Conservation (phyloP, 1,140 invertebrate genomes). For the Papilio machaon region DNA sequence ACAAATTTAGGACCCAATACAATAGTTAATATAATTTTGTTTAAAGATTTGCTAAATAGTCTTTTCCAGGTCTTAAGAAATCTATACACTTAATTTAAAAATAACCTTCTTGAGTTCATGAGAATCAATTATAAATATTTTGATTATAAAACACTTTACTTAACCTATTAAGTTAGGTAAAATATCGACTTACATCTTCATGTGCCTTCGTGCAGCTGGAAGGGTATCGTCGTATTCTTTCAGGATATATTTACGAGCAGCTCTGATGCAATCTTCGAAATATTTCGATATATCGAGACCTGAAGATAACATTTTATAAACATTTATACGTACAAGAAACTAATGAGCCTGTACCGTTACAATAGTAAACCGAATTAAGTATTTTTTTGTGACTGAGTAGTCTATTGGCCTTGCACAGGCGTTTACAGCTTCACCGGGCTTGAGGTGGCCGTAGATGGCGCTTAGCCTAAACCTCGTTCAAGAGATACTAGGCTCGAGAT, state of each 20-base stretch:
- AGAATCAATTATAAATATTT: not conserved
- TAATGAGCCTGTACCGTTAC: not conserved
- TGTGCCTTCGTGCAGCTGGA: slow-evolving; percentile 89
- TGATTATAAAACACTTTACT: slow-evolving; percentile 3
- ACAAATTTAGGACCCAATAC: too few species aligned
- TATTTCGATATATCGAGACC: slow-evolving; percentile 87
- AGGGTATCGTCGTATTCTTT: slow-evolving; percentile 93
- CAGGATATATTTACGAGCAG: slow-evolving; percentile 89
- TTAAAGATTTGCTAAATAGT: too few species aligned
- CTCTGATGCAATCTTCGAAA: slow-evolving; percentile 88
- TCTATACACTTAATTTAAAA: not conserved
- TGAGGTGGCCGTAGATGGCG: too few species aligned
- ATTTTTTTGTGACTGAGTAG: too few species aligned
- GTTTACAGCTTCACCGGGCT: too few species aligned
- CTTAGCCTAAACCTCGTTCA: too few species aligned
- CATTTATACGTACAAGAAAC: not conserved
- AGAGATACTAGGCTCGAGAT: too few species aligned
- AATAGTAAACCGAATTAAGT: not conserved
- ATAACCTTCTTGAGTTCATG: not conserved
- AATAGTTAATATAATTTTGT: too few species aligned
- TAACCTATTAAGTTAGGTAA: not conserved
- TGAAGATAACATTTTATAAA: slow-evolving; percentile 41
- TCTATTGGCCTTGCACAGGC: too few species aligned
- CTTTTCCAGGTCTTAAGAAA: too few species aligned
- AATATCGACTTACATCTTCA: slow-evolving; percentile 85